phyloP scores from a whole-genome alignment of 2,888 invertebrate genomes.

The Scaptomyza parva region DNA sequence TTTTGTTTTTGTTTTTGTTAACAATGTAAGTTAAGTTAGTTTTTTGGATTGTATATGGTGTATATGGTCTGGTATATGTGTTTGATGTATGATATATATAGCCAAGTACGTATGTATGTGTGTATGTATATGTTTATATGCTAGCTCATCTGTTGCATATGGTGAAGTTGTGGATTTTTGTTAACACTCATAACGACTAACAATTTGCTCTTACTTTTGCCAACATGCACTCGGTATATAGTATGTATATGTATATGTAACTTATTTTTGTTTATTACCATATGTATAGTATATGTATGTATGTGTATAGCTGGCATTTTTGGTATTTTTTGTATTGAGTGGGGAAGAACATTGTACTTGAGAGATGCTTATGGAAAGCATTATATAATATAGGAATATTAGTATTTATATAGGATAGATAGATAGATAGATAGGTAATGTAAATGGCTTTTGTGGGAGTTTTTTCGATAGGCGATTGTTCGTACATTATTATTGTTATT shows the following conservation, averaged over 20 bases:
- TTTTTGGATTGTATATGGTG: constrained; percentile 33
- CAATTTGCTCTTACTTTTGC: constrained; percentile 16
- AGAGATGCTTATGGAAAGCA: constrained; percentile 36
- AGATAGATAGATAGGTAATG: constrained; percentile 12
- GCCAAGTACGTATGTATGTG: constrained; percentile 21
- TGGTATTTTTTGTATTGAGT: constrained; percentile 47
- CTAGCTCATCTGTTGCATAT: constrained; percentile 21
- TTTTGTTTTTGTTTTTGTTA: constrained; percentile 47
- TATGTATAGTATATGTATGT: constrained; percentile 23
- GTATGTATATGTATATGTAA: constrained; percentile 6
- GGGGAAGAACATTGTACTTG: constrained; percentile 71
- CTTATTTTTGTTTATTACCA: constrained; percentile 1
- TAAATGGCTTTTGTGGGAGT: constrained; percentile 50
- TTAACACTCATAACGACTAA: constrained; percentile 27
- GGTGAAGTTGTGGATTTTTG: background rate
- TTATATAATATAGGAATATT: constrained; percentile 6
- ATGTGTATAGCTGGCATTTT: constrained; percentile 43
- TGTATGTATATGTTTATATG: constrained; percentile 5
- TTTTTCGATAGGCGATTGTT: constrained; percentile 66
- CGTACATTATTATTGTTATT: constrained; percentile 62
- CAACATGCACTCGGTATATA: constrained; percentile 19
- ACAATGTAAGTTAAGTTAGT: constrained; percentile 53
- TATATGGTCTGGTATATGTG: constrained; percentile 10
- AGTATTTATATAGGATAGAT: constrained; percentile 14
- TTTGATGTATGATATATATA: constrained; percentile 37